Percentiles rank a stretch among this genome's conserved stretches.
phyloP scores from a whole-genome alignment of 1,140 invertebrate genomes.

The Drosophila lacertosa region DNA sequence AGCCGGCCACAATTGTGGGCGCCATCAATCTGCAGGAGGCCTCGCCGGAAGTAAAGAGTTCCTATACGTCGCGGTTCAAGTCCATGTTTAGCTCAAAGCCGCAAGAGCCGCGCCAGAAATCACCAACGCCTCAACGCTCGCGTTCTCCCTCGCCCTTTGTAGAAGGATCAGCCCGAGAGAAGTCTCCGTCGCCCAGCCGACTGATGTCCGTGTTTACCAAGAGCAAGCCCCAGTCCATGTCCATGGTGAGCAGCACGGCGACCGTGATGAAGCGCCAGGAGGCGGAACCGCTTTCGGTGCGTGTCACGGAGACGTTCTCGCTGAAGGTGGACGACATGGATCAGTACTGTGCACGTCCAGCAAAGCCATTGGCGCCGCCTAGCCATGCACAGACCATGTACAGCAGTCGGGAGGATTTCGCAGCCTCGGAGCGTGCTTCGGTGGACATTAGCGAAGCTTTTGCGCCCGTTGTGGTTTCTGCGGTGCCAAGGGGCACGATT shows the following conservation, averaged over 20 bases:
- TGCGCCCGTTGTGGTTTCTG: slow-evolving; percentile 67
- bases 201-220: slow-evolving; percentile 62
- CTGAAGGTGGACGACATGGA: slow-evolving; percentile 82
- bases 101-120: slow-evolving; percentile 45
- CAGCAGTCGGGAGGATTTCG: slow-evolving; percentile 77
- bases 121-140: slow-evolving; percentile 50
- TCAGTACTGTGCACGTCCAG: slow-evolving; percentile 66
- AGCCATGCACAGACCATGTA: slow-evolving; percentile 63
- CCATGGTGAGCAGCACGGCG: slow-evolving; percentile 52
- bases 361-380: slow-evolving; percentile 52
- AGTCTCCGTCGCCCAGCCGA: slow-evolving; percentile 64
- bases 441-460: slow-evolving; percentile 70
- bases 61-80: slow-evolving; percentile 73
- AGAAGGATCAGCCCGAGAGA: slow-evolving; percentile 43
- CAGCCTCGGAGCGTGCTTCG: slow-evolving; percentile 57
- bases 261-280: slow-evolving; percentile 62
- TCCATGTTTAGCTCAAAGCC: slow-evolving; percentile 65
- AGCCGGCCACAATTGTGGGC: slow-evolving; percentile 14
- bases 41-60: slow-evolving; percentile 60
- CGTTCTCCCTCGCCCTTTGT: slow-evolving; percentile 46
- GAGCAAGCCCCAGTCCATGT: slow-evolving; percentile 58
- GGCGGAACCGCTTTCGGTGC: slow-evolving; percentile 65
- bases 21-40: slow-evolving; percentile 44
- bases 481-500: slow-evolving; percentile 50
- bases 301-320: slow-evolving; percentile 77